phyloP scores from a whole-genome alignment of 37 sponge, comb jelly and placozoan species.

The Beroe forskalii region DNA sequence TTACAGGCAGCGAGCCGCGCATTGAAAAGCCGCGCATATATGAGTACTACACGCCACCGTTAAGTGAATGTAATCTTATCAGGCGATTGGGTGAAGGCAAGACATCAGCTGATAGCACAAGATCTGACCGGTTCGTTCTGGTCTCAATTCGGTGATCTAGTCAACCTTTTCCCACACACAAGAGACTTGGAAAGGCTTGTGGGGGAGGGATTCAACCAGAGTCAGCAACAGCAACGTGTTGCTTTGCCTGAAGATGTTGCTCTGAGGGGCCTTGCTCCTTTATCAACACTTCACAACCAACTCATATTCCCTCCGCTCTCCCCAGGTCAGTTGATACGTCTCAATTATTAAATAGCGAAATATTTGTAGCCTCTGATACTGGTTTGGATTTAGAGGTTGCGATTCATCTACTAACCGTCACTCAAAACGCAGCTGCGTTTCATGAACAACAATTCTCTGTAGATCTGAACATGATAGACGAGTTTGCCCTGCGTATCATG shows the following conservation, averaged over 20 bases:
- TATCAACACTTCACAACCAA: conserved; percentile 43
- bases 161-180: conserved; percentile 53
- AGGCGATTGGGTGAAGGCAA: conserved; percentile 54
- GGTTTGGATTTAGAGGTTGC: no score
- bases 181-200: conserved; percentile 7
- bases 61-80: no score
- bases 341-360: neutral
- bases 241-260: conserved; percentile 51
- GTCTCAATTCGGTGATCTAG: conserved; percentile 49
- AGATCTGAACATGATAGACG: conserved; percentile 40
- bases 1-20: no score
- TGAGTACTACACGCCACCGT: neutral
- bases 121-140: conserved; percentile 40
- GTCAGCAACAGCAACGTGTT: conserved; percentile 27
- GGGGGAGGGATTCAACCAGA: neutral
- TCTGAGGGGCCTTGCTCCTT: conserved; percentile 43
- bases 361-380: neutral
- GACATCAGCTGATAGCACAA: conserved; percentile 38
- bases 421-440: no score
- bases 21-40: no score
- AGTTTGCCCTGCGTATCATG: conserved; percentile 39
- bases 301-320: conserved; percentile 44
- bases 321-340: neutral
- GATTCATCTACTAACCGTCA: no score
- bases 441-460: neutral